Evolutionary conservation across 1,140 invertebrate species (phyloP), one percentile per base, ranked within the genome.

Genomic region (Meloidogyne hapla): DNA sequence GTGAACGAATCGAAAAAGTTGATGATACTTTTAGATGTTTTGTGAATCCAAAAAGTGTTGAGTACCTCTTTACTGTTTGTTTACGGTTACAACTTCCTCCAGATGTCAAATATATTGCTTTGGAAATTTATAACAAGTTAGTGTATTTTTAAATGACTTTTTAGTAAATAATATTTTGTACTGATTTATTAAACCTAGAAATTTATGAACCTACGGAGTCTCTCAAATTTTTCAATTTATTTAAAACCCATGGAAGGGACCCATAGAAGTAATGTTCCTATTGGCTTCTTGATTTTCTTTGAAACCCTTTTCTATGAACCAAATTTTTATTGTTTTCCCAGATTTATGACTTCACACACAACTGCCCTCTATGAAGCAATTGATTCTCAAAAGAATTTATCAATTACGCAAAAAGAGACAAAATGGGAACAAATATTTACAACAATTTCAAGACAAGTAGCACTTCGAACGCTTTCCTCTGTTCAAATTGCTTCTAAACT

Each of bases 401-500:
- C 67, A 1, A 33, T 79, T 23, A 8, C n/a, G 68, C 21, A 78
- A 23, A 77, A 78, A 38, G 33, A 38, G 10, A 12, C 45, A 21
- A 74, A 78, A 38, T 78, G 77, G 77, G 77, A 78, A 56, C 63
- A 67, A 26, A 64, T 78, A n/a, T 23, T 74, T 28, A 78, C 76
- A 26, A 78, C 76, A 21, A 69, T 78, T 69, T 77, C 77, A 10
- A 69, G 77, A n/a, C 77, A 78, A 23, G 15, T 78, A 25, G 4
- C 77, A 33, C 62, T 78, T 18, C 28, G 77, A n/a, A 38, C 40
- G 5, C 25, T 78, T 40, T 78, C 76, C 0, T 78, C 77, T 56
- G 28, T 78, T 42, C 77, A 78, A 72, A 78, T 78, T 38, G 77
- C 77, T 0, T 62, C 76, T 42, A 78, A 78, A 75, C 68, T 78